A percentile compares a stretch with the other conserved stretches of the same genome.
Conservation (phyloP, 37 sponge, comb jelly and placozoan genomes). For the Petrosia ficiformis region DNA sequence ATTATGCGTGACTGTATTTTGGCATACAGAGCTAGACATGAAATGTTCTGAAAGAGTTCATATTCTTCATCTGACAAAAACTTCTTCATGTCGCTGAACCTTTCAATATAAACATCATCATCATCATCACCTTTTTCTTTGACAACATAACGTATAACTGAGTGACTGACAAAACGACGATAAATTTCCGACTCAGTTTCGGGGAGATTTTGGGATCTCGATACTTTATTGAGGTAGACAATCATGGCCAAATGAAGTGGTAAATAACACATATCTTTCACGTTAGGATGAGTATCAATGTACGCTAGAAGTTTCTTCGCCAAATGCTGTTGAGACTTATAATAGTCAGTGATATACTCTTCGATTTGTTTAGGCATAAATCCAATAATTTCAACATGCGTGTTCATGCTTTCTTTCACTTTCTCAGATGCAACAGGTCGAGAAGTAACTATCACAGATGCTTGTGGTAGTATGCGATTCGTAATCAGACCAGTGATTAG, state of each 20-base stretch:
- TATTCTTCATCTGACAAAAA: conserved; percentile 7
- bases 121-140: neutral
- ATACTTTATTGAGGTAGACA: neutral
- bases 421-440: conserved; percentile 24
- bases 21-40: conserved; percentile 20
- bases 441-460: conserved; percentile 33
- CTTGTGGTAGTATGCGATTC: conserved; percentile 20
- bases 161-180: conserved; percentile 16
- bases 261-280: conserved; percentile 43
- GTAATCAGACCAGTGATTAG: conserved; percentile 18
- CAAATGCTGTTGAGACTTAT: conserved; percentile 7
- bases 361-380: conserved; percentile 37
- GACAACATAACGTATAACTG: conserved; percentile 16
- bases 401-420: neutral
- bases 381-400: conserved; percentile 39
- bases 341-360: conserved; percentile 27
- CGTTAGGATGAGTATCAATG: conserved; percentile 34
- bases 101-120: conserved; percentile 1
- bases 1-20: neutral
- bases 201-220: conserved; percentile 13
- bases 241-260: conserved; percentile 59
- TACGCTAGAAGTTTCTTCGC: conserved; percentile 20
- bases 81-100: neutral
- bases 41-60: conserved; percentile 8
- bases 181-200: conserved; percentile 46